Evolutionary conservation across 92 coral and sea anemone species (phyloP), one percentile per base, ranked within the genome.

Genomic region (Metridium senile): DNA sequence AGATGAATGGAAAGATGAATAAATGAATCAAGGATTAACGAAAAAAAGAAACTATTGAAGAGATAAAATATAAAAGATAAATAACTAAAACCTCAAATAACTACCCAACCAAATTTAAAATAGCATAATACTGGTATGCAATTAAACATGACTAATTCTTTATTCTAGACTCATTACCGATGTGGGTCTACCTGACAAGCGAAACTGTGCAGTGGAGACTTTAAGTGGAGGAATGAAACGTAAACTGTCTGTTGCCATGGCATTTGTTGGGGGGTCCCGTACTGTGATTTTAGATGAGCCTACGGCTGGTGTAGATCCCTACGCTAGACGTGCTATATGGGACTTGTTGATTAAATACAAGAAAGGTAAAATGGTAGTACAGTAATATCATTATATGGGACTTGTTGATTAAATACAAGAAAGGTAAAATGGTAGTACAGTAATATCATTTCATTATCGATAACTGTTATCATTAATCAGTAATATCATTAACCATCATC

Each of bases 291-390:
- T 95, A 77, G 99, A 95, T 68, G 99, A 95, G 80, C 99, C 99
- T 76, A 95, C 99, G 0, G 99, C 99, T 43, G 99, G 99, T 26
- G 99, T 95, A 52, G 99, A 95, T 74, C 99, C 99, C 11, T 95
- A 92, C 57, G 99, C 99, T 33, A 86, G 99, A 74, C 93, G 99
- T 62, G 99, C 99, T 54, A 95, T 95, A 66, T 95, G 99, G 99
- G 99, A 95, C 87, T 77, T 95, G 7, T 93, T 95, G 11, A 95
- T 93, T 32, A 92, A 89, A 65, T 95, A 95, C 79, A 95, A 95
- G 81, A 81, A 85, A 95, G 97, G 99, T 92, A 51, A 9, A 30
- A 30, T 0, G 33, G n/a, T 22, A 1, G 3, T 30, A 30, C 49
- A 39, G 6, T 13, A 71, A 20, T 69, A 19, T 69, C 51, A 26